These are phyloP conservation scores for Drosophila murphyi DNA, from an alignment of 1,140 invertebrate species.

Conservation along the genomic window DNA sequence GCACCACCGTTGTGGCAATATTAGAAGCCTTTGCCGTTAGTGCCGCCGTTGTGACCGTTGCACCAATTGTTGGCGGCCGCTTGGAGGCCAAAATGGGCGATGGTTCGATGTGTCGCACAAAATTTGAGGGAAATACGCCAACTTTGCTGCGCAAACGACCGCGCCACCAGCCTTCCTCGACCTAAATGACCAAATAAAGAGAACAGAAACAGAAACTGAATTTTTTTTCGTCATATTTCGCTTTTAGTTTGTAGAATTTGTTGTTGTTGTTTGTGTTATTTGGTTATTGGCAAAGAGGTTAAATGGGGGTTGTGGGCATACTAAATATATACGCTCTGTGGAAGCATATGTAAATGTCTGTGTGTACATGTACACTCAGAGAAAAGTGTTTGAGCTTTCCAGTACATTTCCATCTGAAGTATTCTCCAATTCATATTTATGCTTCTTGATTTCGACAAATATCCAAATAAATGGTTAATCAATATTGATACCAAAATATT, in stretches of 20 bases:
- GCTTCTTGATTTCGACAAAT: too few species aligned
- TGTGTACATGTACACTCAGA: not conserved
- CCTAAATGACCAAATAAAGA: constrained; percentile 72
- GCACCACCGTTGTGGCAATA: constrained; percentile 27
- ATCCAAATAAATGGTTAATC: too few species aligned
- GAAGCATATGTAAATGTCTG: not conserved
- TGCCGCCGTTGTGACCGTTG: constrained; percentile 60
- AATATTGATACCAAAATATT: too few species aligned
- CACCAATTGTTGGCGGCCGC: constrained; percentile 75
- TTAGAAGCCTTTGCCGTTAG: constrained; percentile 53
- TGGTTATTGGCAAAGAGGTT: constrained; percentile 75
- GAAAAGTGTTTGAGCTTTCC: not conserved
- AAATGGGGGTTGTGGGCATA: constrained; percentile 63
- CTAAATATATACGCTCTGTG: constrained; percentile 8
- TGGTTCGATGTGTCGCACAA: constrained; percentile 90
- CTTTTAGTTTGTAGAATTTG: not conserved
- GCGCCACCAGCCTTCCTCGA: constrained; percentile 95
- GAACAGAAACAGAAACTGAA: constrained; percentile 38
- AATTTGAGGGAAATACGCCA: constrained; percentile 97
- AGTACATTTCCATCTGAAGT: too few species aligned
- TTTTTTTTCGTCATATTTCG: constrained; percentile 19
- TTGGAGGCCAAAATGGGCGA: constrained; percentile 82
- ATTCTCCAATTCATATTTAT: too few species aligned
- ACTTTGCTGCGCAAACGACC: constrained; percentile 90
- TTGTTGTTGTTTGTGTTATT: constrained; percentile 30